Base-by-base conservation (phyloP, 2,888 invertebrate species). In the Polyommatus icarus region DNA sequence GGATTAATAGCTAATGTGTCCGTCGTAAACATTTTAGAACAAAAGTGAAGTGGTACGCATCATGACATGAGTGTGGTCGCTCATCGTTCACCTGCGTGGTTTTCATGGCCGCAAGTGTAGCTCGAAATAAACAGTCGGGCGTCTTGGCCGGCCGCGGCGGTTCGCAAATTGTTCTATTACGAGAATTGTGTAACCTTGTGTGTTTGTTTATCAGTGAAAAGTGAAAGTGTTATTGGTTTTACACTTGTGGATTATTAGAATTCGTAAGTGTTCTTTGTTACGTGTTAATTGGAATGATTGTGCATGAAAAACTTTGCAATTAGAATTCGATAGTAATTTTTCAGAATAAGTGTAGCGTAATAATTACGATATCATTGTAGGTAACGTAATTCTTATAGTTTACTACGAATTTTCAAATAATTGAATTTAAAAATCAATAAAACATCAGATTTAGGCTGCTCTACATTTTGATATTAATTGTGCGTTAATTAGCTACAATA, bases 111-210 rank as follows among this genome's bases (percentile, higher is more conserved):
- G 89, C 83, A 85, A 87, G 82, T 83, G 85, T 83, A 84, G 87
- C 84, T 87, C 91, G 87, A 92, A 93, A 93, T 92, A 93, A 91
- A 91, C 93, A 93, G 93, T 93, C 86, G 87, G 87, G 87, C 87
- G 87, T 90, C 87, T 90, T 86, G 90, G 87, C 87, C 87, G 88
- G 88, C 54, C 54, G 54, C 84, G 87, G 86, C 90, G 89, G 89
- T 89, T 83, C 82, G 83, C 79, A 81, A 82, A 75, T 75, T 46
- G 61, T 24, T 61, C 82, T 84, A 83, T 87, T 84, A 84, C 84
- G 84, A 84, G 84, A 81, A 71, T 72, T 73, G 72, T 57, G 36
- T 73, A 77, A 77, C 81, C 82, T 84, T 89, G 86, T 87, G 86
- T 85, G 85, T 83, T 84, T 84, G 85, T 86, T 88, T 87, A 87